Base-by-base conservation (phyloP, 2,797 vertebrate species). In the Ptychadena robeensis region DNA sequence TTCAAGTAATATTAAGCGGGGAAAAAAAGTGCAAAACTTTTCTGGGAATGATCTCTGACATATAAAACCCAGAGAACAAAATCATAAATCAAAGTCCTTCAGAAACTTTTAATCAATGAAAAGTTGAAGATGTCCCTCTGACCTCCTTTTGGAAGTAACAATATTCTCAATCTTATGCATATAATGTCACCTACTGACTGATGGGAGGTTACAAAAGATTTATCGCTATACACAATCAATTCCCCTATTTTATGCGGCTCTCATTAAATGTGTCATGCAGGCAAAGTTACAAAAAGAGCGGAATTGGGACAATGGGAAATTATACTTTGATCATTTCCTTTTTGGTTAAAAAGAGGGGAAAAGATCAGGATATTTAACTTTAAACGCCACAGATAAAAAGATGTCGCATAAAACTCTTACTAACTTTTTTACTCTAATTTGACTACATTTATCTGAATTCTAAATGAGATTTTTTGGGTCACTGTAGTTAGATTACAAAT, bases 101-200 rank as follows among this genome's bases (percentile, higher is more conserved):
- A 59, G 66, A 77, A 82, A 82, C 81, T 82, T 82, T 82, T 63
- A 82, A 82, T 82, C 81, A 70, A 77, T 76, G 73, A 82, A 77
- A 75, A 77, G 48, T 82, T 82, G 66, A 44, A 64, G 22, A 76
- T 76, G 53, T 70, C 73, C 69, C 34, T 15, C 48, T 64, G 53
- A 82, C 73, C 73, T 82, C 73, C 35, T 82, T 82, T 63, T 44
- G 48, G 15, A 76, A 68, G 66, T 40, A 70, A 70, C 72, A 68
- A 57, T 81, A 71, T 80, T 67, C 67, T 67, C 70, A 11, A 57
- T 67, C 38, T 59, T 74, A 59, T 57, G 71, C 40, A 81, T 81
- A 74, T 28, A 81, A 74, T 74, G 71, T 74, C 38, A 25, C 35
- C 63, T 28, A 65, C 27, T 74, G 80, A 81, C 70, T 66, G 40